Base-by-base conservation (phyloP, 2,113 vertebrate species). In the Brachypteracias leptosomus region DNA sequence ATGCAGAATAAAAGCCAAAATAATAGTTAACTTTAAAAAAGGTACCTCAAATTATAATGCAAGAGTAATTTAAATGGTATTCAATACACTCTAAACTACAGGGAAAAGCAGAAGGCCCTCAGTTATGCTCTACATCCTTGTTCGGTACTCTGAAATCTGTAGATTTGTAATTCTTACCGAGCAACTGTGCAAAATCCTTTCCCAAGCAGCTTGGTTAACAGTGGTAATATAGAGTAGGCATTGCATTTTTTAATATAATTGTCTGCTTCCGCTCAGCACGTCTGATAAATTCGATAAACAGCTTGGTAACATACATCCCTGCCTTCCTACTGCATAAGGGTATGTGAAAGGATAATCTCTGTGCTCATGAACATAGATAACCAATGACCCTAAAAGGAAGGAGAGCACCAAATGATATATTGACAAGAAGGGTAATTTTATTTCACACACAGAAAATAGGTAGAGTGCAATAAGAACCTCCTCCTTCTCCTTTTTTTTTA, bases 301-400 rank as follows among this genome's bases (percentile, higher is more conserved):
- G 35, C 36, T 85, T 61, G 55, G 52, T 51, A 55, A 51, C 52
- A 72, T 59, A 71, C 40, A 78, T 67, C 65, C 63, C 38, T 86
- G 70, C 33, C 44, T 92, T 85, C 35, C 52, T 36, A n/a, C 38
- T 91, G 49, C 62, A 70, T 28, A 68, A 72, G 40, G 31, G 21
- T 68, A 75, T 57, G 88, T 0, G 6, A 90, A 94, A 92, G 83
- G 67, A 83, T 94, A 88, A 85, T 90, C 36, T 62, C 85, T 85
- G 35, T 70, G 31, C 74, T 91, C 49, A 38, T 54, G 74, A 85
- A 62, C 93, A 57, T 5, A 75, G 66, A 38, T 84, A 88, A 71
- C 55, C 71, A 86, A 70, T 71, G 88, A 93, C 85, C 75, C 82
- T 83, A 90, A 80, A 92, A 90, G 19, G 52, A 95, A 94, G 44